These are phyloP conservation scores for Chiroxiphia lanceolata DNA, from an alignment of 2,797 vertebrate genomes.

Conservation along the genomic window DNA sequence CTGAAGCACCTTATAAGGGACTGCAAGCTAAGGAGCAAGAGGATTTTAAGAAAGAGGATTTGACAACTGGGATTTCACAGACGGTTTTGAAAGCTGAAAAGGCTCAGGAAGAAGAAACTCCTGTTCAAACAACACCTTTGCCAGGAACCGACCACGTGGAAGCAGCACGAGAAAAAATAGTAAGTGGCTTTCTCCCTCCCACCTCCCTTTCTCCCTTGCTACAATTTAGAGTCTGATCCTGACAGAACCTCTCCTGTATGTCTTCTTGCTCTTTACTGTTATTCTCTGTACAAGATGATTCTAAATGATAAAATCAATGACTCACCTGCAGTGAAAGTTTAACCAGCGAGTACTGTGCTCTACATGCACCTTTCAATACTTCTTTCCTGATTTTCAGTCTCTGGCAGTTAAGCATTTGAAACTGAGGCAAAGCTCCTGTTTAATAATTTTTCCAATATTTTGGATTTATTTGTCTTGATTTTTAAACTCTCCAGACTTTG, in stretches of 20 bases:
- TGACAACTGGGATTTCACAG: conserved; percentile 34
- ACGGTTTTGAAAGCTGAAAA: conserved; percentile 56
- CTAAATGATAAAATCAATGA: not conserved
- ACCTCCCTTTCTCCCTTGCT: not conserved
- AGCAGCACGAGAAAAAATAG: conserved; percentile 71
- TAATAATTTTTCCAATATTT: not conserved
- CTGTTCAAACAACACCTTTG: conserved; percentile 37
- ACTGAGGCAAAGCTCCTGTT: not conserved
- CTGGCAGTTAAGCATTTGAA: not conserved
- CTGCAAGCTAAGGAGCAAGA: conserved; percentile 27
- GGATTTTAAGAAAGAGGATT: conserved; percentile 14
- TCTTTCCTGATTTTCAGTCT: not conserved
- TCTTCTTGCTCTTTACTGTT: not conserved
- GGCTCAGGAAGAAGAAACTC: conserved; percentile 16
- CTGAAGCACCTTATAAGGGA: not conserved
- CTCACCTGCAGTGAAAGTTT: not conserved
- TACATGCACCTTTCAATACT: not conserved
- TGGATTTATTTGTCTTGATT: not conserved
- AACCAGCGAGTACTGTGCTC: not conserved
- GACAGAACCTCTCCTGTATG: not conserved
- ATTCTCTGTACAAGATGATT: not conserved
- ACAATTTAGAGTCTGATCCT: not conserved
- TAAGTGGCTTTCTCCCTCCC: conserved; percentile 65
- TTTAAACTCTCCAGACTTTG: not conserved
- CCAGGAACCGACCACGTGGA: conserved; percentile 73